phyloP scores from a whole-genome alignment of 2,113 vertebrate species.

The Microcebus lehilahytsara region DNA sequence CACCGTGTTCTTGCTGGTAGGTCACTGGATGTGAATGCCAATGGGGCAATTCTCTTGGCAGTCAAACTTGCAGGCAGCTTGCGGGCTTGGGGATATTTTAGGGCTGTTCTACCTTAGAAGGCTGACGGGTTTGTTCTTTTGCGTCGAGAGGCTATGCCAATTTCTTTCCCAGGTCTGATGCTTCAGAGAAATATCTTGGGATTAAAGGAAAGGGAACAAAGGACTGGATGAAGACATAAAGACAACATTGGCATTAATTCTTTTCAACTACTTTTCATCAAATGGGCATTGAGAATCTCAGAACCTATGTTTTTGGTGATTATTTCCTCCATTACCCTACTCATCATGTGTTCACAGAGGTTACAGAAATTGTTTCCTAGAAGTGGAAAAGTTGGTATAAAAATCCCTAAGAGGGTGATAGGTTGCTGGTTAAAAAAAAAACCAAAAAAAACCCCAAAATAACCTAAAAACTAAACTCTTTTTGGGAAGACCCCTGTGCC shows the following conservation, averaged over 20 bases:
- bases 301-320: not conserved
- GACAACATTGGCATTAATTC: not conserved
- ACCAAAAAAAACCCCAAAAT: not conserved
- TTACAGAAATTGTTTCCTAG: not conserved
- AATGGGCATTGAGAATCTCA: not conserved
- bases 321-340: not conserved
- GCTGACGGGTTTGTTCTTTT: slow-evolving; percentile 46
- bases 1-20: slow-evolving; percentile 43
- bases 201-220: slow-evolving; percentile 20
- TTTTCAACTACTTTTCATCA: not conserved
- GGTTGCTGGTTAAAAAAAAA: not conserved
- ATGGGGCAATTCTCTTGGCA: slow-evolving; percentile 32
- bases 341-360: not conserved
- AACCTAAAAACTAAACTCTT: not conserved
- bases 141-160: not conserved
- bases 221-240: not conserved
- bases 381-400: slow-evolving; percentile 6
- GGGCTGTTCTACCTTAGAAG: not conserved
- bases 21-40: slow-evolving; percentile 36
- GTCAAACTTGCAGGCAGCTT: slow-evolving; percentile 24
- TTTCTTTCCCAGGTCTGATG: not conserved
- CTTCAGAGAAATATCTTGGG: slow-evolving; percentile 14
- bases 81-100: slow-evolving; percentile 15
- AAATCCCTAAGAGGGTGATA: not conserved
- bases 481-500: not conserved